Percentiles rank a stretch among this genome's conserved stretches.
phyloP scores from a whole-genome alignment of 1,140 invertebrate genomes.

The Sinonovacula constricta region DNA sequence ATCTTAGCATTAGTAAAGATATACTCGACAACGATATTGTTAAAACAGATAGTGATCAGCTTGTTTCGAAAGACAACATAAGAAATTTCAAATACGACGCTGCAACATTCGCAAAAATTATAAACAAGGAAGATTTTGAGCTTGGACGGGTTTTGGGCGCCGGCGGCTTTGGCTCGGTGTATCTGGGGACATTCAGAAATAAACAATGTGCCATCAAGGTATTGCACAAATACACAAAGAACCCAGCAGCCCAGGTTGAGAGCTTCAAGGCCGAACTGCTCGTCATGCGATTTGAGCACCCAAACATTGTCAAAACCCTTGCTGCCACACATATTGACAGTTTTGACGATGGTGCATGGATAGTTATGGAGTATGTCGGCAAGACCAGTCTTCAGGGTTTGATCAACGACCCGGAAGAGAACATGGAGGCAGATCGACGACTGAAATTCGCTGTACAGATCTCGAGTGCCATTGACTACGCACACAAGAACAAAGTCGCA shows the following conservation, averaged over 20 bases:
- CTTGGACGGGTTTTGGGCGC: constrained; percentile 62
- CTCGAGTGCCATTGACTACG: constrained; percentile 68
- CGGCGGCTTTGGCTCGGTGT: constrained; percentile 72
- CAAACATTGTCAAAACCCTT: constrained; percentile 65
- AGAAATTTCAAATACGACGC: constrained; percentile 5
- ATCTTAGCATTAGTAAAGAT: neutral
- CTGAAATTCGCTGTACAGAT: constrained; percentile 68
- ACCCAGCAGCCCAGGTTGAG: constrained; percentile 61
- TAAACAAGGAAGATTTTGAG: constrained; percentile 60
- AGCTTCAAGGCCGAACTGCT: constrained; percentile 67
- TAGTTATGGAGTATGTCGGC: constrained; percentile 75
- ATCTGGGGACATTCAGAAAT: constrained; percentile 53
- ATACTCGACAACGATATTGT: neutral
- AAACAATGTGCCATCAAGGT: constrained; percentile 65
- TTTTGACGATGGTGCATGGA: constrained; percentile 62
- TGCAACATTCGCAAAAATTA: constrained; percentile 14
- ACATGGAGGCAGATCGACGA: constrained; percentile 40
- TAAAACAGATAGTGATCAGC: constrained; percentile 29
- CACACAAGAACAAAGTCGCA: constrained; percentile 68
- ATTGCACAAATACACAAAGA: constrained; percentile 65
- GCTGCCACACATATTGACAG: constrained; percentile 57
- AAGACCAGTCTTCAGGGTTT: constrained; percentile 67
- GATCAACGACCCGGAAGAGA: constrained; percentile 62
- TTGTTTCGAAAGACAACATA: constrained; percentile 21
- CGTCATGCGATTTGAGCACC: constrained; percentile 62